phyloP scores from a whole-genome alignment of 2,113 vertebrate species.

The Eptesicus fuscus region DNA sequence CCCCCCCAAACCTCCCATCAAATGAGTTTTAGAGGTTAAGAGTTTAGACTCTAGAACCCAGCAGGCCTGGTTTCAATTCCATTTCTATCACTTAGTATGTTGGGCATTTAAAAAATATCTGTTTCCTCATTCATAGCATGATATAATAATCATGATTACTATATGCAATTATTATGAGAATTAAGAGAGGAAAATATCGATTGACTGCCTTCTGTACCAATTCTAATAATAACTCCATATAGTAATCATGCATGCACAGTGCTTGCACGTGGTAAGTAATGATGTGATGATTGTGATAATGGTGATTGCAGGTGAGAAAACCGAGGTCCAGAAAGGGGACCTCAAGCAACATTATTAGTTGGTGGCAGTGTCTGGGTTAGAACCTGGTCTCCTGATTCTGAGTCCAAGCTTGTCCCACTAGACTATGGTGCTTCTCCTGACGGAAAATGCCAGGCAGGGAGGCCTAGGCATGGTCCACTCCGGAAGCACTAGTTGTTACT shows the following conservation, averaged over 20 bases:
- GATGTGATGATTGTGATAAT: background rate
- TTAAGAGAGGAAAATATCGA: background rate
- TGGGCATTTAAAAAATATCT: background rate
- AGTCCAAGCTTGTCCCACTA: background rate
- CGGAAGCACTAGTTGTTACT: constrained; percentile 43
- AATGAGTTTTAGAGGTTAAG: background rate
- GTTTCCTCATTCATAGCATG: background rate
- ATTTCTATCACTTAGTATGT: background rate
- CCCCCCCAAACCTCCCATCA: background rate
- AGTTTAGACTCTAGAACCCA: background rate
- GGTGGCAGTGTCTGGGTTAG: background rate
- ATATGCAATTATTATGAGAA: background rate
- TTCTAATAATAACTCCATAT: too few species aligned
- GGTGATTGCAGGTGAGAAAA: background rate
- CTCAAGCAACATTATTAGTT: background rate
- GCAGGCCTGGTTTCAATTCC: background rate
- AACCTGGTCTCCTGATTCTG: background rate
- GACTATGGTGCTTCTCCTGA: background rate
- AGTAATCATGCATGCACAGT: background rate
- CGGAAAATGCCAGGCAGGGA: background rate
- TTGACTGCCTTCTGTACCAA: too few species aligned
- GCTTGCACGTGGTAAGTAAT: background rate
- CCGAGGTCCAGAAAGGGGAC: background rate
- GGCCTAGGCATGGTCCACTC: constrained; percentile 21
- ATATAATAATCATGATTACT: background rate